Evolutionary conservation across 2,113 vertebrate species (phyloP).

Genomic region (Xerus inauris): DNA sequence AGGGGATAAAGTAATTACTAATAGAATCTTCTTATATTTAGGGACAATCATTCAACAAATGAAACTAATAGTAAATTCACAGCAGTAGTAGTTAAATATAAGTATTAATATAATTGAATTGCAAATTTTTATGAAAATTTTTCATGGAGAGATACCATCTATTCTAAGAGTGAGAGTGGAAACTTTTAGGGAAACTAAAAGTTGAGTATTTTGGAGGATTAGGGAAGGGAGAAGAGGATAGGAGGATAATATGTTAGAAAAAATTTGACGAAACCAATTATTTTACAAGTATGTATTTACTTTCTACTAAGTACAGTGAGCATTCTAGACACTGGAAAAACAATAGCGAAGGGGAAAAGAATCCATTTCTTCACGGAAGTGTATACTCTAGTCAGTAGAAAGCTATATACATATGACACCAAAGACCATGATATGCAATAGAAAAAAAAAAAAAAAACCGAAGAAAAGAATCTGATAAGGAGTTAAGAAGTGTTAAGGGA

Average conservation of each 20-base stretch:
- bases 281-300: background rate
- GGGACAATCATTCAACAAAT: background rate
- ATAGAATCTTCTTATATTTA: background rate
- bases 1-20: background rate
- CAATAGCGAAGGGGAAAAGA: background rate
- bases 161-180: background rate
- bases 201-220: background rate
- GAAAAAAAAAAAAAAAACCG: too few species aligned
- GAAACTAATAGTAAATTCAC: background rate
- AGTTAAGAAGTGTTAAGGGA: background rate
- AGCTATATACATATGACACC: background rate
- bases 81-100: background rate
- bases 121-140: background rate
- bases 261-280: background rate
- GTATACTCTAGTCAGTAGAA: background rate
- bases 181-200: background rate
- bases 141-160: background rate
- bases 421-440: background rate
- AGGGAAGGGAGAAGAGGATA: background rate
- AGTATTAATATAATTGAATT: background rate
- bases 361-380: background rate
- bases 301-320: background rate
- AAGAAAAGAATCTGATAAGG: background rate
- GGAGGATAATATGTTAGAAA: background rate
- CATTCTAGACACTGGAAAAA: background rate